These are phyloP conservation scores for Sinotaia quadrata DNA, from an alignment of 2,888 invertebrate species.

Conservation along the genomic window DNA sequence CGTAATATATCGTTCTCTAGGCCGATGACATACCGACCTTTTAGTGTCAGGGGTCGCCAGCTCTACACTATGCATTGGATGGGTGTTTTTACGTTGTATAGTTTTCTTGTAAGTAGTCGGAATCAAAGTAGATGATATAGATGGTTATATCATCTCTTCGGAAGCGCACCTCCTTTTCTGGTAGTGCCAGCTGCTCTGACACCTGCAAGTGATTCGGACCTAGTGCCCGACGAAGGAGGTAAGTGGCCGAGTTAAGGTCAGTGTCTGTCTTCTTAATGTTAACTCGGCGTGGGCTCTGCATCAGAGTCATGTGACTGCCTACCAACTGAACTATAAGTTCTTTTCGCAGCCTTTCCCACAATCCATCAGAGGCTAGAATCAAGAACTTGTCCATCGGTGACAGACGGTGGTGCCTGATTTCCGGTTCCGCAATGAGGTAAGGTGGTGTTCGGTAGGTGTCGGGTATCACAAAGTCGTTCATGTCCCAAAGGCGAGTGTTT, in stretches of 20 bases:
- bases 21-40: too few relatives aligned
- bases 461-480: slow-evolving; percentile 74
- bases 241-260: slow-evolving; percentile 95
- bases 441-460: slow-evolving; percentile 94
- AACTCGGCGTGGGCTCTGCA: slow-evolving; percentile 80
- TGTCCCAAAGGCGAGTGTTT: slow-evolving; percentile 27
- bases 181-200: slow-evolving; percentile 87
- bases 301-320: slow-evolving; percentile 82
- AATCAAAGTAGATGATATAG: slow-evolving; percentile 91
- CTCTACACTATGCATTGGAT: too few relatives aligned
- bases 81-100: too few relatives aligned
- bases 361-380: slow-evolving; percentile 93
- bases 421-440: slow-evolving; percentile 91
- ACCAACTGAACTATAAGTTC: slow-evolving; percentile 89
- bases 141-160: slow-evolving; percentile 98
- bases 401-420: slow-evolving; percentile 77
- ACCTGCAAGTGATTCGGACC: slow-evolving; percentile 91
- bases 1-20: too few relatives aligned
- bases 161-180: slow-evolving; percentile 86
- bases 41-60: too few relatives aligned
- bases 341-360: slow-evolving; percentile 85
- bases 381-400: slow-evolving; percentile 84
- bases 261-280: slow-evolving; percentile 84
- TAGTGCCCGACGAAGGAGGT: slow-evolving; percentile 94
- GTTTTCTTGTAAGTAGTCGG: slow-evolving; percentile 56